Conservation (phyloP, 2,888 invertebrate genomes). For the Nomada ferruginata region DNA sequence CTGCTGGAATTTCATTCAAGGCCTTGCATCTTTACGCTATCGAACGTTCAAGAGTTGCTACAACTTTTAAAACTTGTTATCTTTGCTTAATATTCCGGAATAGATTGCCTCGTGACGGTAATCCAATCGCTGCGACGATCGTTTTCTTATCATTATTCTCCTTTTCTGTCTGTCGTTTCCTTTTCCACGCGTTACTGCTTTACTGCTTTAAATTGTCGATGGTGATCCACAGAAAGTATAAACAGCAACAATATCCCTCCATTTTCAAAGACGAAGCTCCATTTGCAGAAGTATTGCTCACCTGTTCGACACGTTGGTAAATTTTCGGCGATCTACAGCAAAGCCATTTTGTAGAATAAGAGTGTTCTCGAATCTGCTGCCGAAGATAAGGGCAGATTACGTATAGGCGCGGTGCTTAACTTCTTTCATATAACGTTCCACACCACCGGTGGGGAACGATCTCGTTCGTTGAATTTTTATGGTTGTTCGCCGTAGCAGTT, state of each 20-base stretch:
- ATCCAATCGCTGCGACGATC: conserved; percentile 13
- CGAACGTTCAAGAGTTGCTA: not conserved
- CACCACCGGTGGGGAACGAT: conserved; percentile 49
- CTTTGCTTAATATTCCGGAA: conserved; percentile 5
- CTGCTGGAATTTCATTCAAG: not conserved
- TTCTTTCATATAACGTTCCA: conserved; percentile 60
- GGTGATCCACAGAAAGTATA: not conserved
- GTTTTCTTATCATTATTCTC: not conserved
- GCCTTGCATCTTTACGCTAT: not conserved
- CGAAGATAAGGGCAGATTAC: conserved; percentile 65
- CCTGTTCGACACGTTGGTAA: not conserved
- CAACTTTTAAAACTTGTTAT: conserved; percentile 26
- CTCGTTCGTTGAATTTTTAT: conserved; percentile 73
- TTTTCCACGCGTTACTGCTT: no score
- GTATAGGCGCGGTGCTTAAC: conserved; percentile 63
- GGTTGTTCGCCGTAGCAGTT: conserved; percentile 67
- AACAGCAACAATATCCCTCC: no score
- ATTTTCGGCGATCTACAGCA: conserved; percentile 47
- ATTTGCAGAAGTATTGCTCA: no score
- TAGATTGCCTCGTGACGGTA: conserved; percentile 21
- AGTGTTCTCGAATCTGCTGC: conserved; percentile 58
- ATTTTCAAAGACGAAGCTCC: no score
- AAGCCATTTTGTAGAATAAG: conserved; percentile 49
- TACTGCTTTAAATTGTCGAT: no score
- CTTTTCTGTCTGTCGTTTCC: not conserved